Conservation (phyloP, 1,140 invertebrate species). For the Musca domestica region DNA sequence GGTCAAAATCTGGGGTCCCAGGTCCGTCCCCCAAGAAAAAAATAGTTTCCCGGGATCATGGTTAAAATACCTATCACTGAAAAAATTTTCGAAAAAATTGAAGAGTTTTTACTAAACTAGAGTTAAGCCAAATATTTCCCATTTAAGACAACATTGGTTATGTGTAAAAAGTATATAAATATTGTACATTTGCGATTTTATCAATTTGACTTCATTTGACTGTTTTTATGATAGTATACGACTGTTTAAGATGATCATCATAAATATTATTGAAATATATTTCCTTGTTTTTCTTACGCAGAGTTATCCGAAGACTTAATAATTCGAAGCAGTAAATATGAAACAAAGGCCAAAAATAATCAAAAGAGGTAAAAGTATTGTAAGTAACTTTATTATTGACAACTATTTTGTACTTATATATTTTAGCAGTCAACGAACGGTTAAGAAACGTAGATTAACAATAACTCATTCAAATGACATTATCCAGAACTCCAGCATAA, state of each 20-base stretch:
- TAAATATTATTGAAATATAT: neutral
- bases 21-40: too few relatives aligned
- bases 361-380: neutral
- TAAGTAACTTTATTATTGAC: neutral
- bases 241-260: neutral
- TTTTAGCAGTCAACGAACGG: neutral
- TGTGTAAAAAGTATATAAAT: too few relatives aligned
- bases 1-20: too few relatives aligned
- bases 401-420: neutral
- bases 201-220: neutral
- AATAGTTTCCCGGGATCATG: too few relatives aligned
- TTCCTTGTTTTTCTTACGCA: neutral
- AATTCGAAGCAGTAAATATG: neutral
- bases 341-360: neutral
- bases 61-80: too few relatives aligned
- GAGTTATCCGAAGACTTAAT: neutral
- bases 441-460: constrained; percentile 7
- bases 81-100: too few relatives aligned
- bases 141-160: too few relatives aligned
- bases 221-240: neutral
- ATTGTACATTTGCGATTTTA: neutral
- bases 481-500: neutral
- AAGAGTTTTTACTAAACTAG: too few relatives aligned
- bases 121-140: too few relatives aligned
- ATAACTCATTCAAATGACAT: neutral